These are phyloP conservation scores for Alethe diademata DNA, from an alignment of 2,113 vertebrate species.

Conservation along the genomic window DNA sequence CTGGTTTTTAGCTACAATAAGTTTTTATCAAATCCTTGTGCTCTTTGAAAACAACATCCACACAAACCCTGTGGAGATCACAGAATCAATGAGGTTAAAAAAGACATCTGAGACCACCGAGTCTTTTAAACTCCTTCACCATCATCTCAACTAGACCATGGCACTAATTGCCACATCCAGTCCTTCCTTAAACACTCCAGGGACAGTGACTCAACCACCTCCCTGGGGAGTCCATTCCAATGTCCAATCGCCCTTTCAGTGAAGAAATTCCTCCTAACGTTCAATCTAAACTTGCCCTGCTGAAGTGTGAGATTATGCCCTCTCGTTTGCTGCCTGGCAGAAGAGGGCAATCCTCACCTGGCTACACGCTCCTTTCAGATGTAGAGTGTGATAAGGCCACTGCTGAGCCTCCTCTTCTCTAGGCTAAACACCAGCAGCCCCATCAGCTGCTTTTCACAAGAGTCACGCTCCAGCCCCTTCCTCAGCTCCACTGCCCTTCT, in stretches of 20 bases:
- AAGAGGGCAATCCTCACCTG: background rate
- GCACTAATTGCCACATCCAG: background rate
- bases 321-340: background rate
- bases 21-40: background rate
- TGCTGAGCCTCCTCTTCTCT: background rate
- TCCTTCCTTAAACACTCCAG: background rate
- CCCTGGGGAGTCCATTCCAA: background rate
- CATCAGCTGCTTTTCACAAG: background rate
- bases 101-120: background rate
- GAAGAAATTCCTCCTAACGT: background rate
- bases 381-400: background rate
- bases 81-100: background rate
- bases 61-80: background rate
- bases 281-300: background rate
- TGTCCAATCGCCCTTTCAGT: background rate
- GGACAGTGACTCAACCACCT: background rate
- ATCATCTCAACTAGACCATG: background rate
- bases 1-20: background rate
- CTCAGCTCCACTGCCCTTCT: background rate
- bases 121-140: background rate
- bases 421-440: background rate
- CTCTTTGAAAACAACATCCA: background rate
- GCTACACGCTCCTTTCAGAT: background rate
- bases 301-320: background rate
- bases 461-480: background rate